Percentiles rank a stretch among this genome's conserved stretches.
phyloP scores from a whole-genome alignment of 2,797 vertebrate genomes.

The Spatula clypeata region DNA sequence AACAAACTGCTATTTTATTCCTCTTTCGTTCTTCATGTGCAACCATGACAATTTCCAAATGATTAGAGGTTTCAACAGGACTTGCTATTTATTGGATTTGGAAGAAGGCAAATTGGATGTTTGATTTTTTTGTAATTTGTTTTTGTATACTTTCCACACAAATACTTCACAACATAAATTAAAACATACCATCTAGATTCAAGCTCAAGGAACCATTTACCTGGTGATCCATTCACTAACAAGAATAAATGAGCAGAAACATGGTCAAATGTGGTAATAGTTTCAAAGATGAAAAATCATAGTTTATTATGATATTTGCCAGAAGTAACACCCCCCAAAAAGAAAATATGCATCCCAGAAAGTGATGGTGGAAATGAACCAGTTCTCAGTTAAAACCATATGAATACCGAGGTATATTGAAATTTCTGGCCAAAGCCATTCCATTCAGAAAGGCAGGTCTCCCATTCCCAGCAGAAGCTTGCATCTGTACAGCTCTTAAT shows the following conservation, averaged over 20 bases:
- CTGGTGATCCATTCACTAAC: background rate
- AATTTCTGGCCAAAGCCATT: background rate
- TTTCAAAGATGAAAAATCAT: background rate
- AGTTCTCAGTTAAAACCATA: background rate
- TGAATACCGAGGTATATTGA: background rate
- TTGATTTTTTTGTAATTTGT: background rate
- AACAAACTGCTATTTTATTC: constrained; percentile 53
- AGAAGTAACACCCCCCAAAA: background rate
- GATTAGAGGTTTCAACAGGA: background rate
- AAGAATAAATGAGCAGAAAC: background rate
- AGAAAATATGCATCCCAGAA: background rate
- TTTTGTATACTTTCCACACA: background rate
- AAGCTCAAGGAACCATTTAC: background rate
- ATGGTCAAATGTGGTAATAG: background rate
- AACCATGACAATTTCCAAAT: background rate
- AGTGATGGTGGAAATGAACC: background rate
- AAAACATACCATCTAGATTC: background rate
- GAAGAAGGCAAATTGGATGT: background rate
- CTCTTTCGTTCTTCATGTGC: background rate
- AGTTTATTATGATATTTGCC: background rate
- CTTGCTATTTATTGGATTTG: background rate
- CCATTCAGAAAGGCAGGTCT: background rate
- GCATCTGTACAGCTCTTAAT: background rate
- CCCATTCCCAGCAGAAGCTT: background rate
- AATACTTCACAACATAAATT: background rate